phyloP scores from a whole-genome alignment of 2,113 vertebrate genomes.

The Bujurquina vittata region DNA sequence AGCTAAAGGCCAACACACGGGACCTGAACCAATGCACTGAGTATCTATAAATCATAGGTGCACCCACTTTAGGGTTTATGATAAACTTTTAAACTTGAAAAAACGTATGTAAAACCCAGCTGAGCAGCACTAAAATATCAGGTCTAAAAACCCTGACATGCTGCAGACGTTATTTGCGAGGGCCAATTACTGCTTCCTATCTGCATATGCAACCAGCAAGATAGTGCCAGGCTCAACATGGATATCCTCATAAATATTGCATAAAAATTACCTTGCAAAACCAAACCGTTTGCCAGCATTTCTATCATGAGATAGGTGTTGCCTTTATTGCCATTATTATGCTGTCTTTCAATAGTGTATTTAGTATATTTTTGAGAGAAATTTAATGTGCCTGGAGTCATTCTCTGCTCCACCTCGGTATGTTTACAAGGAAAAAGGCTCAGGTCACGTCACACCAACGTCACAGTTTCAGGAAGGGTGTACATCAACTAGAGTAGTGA shows the following conservation, averaged over 20 bases:
- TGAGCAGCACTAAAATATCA: slow-evolving; percentile 38
- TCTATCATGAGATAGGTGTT: not conserved
- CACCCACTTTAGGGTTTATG: slow-evolving; percentile 40
- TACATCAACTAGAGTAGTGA: not conserved
- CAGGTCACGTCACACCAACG: not conserved
- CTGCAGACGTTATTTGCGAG: not conserved
- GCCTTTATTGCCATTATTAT: not conserved
- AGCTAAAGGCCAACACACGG: not conserved
- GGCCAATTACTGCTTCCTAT: not conserved
- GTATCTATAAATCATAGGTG: slow-evolving; percentile 48
- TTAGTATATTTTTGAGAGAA: not conserved
- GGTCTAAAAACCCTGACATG: not conserved
- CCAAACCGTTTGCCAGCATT: not conserved
- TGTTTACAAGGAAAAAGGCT: slow-evolving; percentile 3
- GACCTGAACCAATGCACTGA: slow-evolving; percentile 5
- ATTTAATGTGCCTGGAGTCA: no score
- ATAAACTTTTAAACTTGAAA: slow-evolving; percentile 59
- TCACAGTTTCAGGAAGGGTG: not conserved
- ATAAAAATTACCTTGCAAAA: not conserved
- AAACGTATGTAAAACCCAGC: slow-evolving; percentile 48
- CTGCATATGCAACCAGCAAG: not conserved
- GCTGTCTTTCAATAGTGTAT: not conserved
- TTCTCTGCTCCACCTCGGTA: not conserved
- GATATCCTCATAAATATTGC: not conserved
- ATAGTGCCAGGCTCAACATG: not conserved